Conservation (phyloP, 2,113 vertebrate genomes). For the Anarhynchus alexandrinus region DNA sequence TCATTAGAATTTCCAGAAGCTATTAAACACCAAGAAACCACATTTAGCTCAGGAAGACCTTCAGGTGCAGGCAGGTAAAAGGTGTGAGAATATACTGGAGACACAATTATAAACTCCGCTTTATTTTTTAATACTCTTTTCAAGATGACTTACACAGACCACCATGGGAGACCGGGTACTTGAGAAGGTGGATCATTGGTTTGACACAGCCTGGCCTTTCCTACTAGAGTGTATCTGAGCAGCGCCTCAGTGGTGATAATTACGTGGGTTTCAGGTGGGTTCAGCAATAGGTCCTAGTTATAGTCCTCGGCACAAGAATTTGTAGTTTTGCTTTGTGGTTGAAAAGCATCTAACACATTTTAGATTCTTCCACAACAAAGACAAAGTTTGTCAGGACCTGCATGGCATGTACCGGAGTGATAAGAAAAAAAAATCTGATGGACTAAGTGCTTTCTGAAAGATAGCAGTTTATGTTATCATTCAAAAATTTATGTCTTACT, state of each 20-base stretch:
- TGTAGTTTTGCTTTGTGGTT: neutral
- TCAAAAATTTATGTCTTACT: neutral
- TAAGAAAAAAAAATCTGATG: neutral
- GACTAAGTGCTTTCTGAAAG: neutral
- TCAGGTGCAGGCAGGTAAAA: neutral
- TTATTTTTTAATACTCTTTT: neutral
- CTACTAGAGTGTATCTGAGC: neutral
- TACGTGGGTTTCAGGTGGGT: neutral
- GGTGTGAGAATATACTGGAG: neutral
- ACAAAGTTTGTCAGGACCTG: neutral
- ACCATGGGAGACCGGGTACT: neutral
- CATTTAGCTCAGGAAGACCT: neutral
- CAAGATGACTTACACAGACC: neutral
- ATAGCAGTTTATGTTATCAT: neutral
- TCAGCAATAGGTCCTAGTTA: neutral
- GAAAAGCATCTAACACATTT: neutral
- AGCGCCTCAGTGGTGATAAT: neutral
- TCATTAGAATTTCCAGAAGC: neutral
- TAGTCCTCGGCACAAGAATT: neutral
- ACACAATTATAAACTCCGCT: neutral
- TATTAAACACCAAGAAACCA: neutral
- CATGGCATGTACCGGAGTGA: neutral
- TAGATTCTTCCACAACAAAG: neutral
- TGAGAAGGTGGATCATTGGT: neutral
- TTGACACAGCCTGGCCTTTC: neutral